A percentile compares a stretch with the other conserved stretches of the same genome.
Conservation (phyloP, 2,797 vertebrate species). For the Poeciliopsis paucimaculata region DNA sequence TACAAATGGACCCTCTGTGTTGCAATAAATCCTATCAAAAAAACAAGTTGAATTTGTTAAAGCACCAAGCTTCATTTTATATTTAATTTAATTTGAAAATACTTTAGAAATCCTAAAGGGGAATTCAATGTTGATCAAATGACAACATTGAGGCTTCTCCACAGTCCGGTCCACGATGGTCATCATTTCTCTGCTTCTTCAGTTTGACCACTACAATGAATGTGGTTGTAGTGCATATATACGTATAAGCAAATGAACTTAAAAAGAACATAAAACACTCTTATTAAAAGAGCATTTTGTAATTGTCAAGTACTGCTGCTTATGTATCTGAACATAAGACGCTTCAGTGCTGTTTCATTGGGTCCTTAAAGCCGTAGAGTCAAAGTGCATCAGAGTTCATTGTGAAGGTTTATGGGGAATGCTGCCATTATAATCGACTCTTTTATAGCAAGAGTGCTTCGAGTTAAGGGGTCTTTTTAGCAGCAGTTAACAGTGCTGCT, state of each 20-base stretch:
- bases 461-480: constrained; percentile 23
- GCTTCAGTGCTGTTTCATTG: neutral
- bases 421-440: constrained; percentile 34
- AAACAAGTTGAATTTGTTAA: neutral
- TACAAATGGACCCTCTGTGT: neutral
- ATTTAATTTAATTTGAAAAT: neutral
- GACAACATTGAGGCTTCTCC: neutral
- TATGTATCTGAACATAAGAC: neutral
- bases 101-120: neutral
- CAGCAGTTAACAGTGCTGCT: constrained; percentile 42
- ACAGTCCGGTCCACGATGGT: neutral
- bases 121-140: neutral
- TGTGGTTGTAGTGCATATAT: neutral
- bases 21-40: neutral
- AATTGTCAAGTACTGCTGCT: neutral
- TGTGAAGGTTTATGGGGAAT: constrained; percentile 37
- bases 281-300: neutral
- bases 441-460: constrained; percentile 34
- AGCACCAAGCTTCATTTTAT: neutral
- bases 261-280: neutral
- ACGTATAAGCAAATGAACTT: neutral
- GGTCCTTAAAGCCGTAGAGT: neutral
- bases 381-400: constrained; percentile 35
- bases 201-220: neutral
- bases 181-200: neutral